phyloP scores from a whole-genome alignment of 2,888 invertebrate species.

The Eupithecia centaureata region DNA sequence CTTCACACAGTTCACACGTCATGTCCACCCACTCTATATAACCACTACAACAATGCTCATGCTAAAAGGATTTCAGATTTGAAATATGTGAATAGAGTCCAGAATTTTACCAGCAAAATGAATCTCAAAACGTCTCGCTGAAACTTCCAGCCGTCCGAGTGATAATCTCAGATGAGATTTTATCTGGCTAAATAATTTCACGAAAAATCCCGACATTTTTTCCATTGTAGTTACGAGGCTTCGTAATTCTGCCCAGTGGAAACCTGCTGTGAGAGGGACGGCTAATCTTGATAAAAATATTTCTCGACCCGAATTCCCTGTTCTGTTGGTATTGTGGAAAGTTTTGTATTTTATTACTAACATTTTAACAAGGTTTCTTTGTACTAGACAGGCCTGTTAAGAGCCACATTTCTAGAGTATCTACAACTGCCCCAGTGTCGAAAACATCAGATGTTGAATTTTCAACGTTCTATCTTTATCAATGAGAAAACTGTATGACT shows the following conservation, averaged over 20 bases:
- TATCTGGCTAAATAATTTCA: conserved; percentile 27
- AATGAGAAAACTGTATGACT: too few relatives aligned
- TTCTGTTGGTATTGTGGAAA: not conserved
- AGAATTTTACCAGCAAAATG: conserved; percentile 1
- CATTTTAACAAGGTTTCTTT: conserved; percentile 1
- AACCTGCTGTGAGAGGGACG: conserved; percentile 17
- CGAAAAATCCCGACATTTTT: conserved; percentile 24
- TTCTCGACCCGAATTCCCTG: conserved; percentile 28
- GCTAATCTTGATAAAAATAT: conserved; percentile 35
- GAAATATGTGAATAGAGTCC: not conserved
- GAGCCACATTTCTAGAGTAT: not conserved
- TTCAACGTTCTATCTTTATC: not conserved
- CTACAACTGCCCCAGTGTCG: not conserved
- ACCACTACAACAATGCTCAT: not conserved
- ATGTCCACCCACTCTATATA: not conserved
- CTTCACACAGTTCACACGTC: not conserved
- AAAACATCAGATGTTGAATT: not conserved
- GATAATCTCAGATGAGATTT: conserved; percentile 23
- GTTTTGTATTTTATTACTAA: conserved; percentile 4
- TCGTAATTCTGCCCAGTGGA: conserved; percentile 18
- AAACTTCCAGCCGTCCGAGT: conserved; percentile 3
- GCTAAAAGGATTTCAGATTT: not conserved
- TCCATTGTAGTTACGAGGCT: conserved; percentile 19
- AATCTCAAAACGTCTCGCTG: not conserved
- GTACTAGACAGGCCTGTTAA: not conserved